Conservation (phyloP, 2,888 invertebrate genomes). For the Nephrocerus scutellatus region DNA sequence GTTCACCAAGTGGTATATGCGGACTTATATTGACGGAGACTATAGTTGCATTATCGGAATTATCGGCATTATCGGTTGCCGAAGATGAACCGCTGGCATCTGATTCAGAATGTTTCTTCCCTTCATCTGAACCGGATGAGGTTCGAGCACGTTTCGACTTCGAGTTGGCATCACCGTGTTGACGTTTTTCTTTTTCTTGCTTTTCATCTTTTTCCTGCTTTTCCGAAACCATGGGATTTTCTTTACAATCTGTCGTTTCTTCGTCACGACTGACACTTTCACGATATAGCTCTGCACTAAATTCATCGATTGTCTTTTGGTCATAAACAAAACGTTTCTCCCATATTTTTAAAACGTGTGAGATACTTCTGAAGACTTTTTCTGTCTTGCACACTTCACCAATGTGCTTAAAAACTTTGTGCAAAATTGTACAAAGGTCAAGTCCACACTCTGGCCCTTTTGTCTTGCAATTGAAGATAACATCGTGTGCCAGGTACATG, state of each 20-base stretch:
- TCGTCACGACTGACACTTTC: too few relatives aligned
- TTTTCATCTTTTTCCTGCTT: constrained; percentile 31
- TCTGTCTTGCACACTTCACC: constrained; percentile 65
- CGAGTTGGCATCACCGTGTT: constrained; percentile 36
- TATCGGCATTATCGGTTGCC: constrained; percentile 5
- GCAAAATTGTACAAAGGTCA: constrained; percentile 73
- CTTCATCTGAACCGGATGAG: constrained; percentile 20
- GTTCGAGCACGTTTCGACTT: constrained; percentile 32
- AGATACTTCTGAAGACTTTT: constrained; percentile 74
- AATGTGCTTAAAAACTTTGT: constrained; percentile 79
- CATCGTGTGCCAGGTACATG: constrained; percentile 98
- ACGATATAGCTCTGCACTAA: constrained; percentile 53
- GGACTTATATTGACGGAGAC: constrained; percentile 73
- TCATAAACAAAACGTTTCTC: constrained; percentile 86
- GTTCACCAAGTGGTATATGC: constrained; percentile 70
- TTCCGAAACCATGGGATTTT: too few relatives aligned
- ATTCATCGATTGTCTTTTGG: constrained; percentile 69
- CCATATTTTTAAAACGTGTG: constrained; percentile 84
- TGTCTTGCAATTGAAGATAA: constrained; percentile 96
- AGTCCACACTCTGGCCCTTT: constrained; percentile 93
- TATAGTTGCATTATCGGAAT: constrained; percentile 61
- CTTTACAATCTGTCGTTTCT: too few relatives aligned
- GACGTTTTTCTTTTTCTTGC: constrained; percentile 39
- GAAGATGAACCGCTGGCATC: constrained; percentile 58
- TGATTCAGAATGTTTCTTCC: constrained; percentile 36